Percentiles rank a stretch among this genome's conserved stretches.
Conservation (phyloP, 2,888 invertebrate species). For the Drosophila nr. perissopoda region DNA sequence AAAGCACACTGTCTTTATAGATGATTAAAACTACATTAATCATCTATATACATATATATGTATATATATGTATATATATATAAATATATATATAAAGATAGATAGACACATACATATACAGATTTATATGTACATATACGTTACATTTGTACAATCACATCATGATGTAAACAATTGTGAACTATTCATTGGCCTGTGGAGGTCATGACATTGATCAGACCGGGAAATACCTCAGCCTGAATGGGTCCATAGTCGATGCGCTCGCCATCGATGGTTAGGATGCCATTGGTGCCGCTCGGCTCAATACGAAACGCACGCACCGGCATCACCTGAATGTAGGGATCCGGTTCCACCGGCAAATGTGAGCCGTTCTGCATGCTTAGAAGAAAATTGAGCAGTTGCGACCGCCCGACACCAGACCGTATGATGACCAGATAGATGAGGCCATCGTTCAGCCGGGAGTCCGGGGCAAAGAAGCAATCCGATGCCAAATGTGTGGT, state of each 20-base stretch:
- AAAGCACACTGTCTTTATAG: conserved; percentile 39
- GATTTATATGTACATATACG: conserved; percentile 3
- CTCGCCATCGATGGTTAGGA: conserved; percentile 97
- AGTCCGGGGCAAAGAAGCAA: conserved; percentile 93
- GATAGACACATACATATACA: not conserved
- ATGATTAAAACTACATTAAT: conserved; percentile 36
- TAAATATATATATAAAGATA: conserved; percentile 3
- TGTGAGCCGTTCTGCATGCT: conserved; percentile 94
- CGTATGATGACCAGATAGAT: conserved; percentile 95
- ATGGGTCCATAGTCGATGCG: conserved; percentile 94
- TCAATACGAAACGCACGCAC: conserved; percentile 96
- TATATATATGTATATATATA: conserved; percentile 2
- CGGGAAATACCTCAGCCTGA: conserved; percentile 94
- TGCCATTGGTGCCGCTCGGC: conserved; percentile 89
- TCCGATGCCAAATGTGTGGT: conserved; percentile 95
- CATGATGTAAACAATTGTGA: not conserved
- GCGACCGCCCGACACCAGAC: conserved; percentile 91
- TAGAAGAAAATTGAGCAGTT: conserved; percentile 91
- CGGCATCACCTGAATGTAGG: conserved; percentile 90
- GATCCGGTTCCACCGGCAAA: conserved; percentile 89
- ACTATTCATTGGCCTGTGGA: conserved; percentile 85
- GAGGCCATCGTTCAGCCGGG: conserved; percentile 94
- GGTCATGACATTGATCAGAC: conserved; percentile 89
- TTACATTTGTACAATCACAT: not conserved
- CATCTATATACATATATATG: conserved; percentile 1